Conservation (phyloP, 2,113 vertebrate genomes). For the Lampris megalopsis region DNA sequence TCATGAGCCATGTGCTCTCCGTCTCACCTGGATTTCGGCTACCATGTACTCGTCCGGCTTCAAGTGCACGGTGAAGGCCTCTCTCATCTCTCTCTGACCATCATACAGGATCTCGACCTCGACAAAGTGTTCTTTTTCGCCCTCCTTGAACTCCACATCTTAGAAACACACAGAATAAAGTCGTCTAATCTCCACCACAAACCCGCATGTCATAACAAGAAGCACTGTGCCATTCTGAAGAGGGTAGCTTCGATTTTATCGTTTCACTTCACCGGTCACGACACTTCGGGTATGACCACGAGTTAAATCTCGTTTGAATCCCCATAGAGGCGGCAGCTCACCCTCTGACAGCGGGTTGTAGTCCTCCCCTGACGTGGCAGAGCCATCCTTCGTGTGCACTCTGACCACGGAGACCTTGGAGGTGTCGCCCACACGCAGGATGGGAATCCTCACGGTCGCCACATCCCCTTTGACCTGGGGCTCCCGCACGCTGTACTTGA, state of each 20-base stretch:
- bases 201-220: background rate
- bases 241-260: background rate
- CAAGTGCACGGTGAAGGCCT: slow-evolving; percentile 87
- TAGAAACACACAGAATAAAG: slow-evolving; percentile 32
- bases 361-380: slow-evolving; percentile 88
- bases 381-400: slow-evolving; percentile 90
- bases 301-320: background rate
- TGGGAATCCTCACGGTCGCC: slow-evolving; percentile 81
- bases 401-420: slow-evolving; percentile 88
- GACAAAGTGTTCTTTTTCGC: slow-evolving; percentile 85
- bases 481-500: slow-evolving; percentile 86
- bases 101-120: slow-evolving; percentile 87
- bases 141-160: slow-evolving; percentile 88
- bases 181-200: slow-evolving; percentile 5
- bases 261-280: background rate
- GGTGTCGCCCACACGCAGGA: slow-evolving; percentile 83
- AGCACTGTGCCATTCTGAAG: background rate
- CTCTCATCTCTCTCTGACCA: slow-evolving; percentile 87
- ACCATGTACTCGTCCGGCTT: slow-evolving; percentile 90
- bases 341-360: slow-evolving; percentile 89
- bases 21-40: slow-evolving; percentile 86
- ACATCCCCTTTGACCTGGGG: slow-evolving; percentile 82
- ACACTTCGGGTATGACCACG: background rate
- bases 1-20: background rate
- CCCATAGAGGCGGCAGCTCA: slow-evolving; percentile 46